Percentiles rank a stretch among this genome's conserved stretches.
Evolutionary conservation across 2,113 vertebrate species (phyloP).

Genomic region (Puntigrus tetrazona): DNA sequence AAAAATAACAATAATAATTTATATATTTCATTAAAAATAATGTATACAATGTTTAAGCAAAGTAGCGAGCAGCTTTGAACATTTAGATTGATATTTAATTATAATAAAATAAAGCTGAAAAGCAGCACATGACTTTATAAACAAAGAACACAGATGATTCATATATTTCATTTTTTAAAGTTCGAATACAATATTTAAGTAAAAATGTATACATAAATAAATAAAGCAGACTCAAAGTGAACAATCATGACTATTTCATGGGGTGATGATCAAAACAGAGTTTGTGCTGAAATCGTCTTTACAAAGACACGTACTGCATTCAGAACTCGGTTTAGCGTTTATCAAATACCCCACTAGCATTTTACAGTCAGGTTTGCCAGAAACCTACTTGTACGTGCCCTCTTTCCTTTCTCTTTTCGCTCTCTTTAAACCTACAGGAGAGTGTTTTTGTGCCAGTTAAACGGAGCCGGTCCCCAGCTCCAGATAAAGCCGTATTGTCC

Average conservation of each 20-base stretch:
- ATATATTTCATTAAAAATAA: neutral
- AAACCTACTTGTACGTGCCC: neutral
- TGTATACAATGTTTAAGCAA: too few relatives aligned
- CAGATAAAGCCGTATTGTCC: conserved; percentile 28
- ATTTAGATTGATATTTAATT: too few relatives aligned
- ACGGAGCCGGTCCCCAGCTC: conserved; percentile 7
- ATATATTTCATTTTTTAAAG: too few relatives aligned
- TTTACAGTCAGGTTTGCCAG: neutral
- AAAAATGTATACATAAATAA: neutral
- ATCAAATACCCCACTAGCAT: neutral
- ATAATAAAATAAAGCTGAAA: too few relatives aligned
- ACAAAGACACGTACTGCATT: neutral
- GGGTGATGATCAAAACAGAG: neutral
- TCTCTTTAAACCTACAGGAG: neutral
- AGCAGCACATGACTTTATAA: too few relatives aligned
- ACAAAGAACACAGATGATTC: too few relatives aligned
- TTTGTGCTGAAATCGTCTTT: neutral
- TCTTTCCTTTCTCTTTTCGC: neutral
- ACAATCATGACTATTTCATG: neutral
- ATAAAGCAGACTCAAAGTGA: neutral
- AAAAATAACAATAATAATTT: neutral
- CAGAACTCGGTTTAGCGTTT: neutral
- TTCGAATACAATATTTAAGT: neutral
- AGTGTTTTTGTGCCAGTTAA: conserved; percentile 12
- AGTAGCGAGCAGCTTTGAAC: too few relatives aligned